A percentile compares a stretch with the other conserved stretches of the same genome.
phyloP scores from a whole-genome alignment of 2,888 invertebrate species.

The Drosophila merina region DNA sequence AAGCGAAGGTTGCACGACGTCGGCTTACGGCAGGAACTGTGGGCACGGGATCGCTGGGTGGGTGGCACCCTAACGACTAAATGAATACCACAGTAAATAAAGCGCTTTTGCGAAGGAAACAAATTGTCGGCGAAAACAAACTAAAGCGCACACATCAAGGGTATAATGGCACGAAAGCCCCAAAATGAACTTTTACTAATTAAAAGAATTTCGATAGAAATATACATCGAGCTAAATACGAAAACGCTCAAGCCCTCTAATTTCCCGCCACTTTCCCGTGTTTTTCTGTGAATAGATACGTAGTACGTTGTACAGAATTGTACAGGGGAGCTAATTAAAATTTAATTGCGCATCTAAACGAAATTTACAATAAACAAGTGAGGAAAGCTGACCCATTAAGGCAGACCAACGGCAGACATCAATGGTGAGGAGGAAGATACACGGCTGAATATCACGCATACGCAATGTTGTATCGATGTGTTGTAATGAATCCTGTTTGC shows the following conservation, averaged over 20 bases:
- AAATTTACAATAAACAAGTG: constrained; percentile 70
- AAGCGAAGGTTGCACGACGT: not conserved
- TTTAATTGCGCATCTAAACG: constrained; percentile 74
- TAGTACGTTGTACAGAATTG: constrained; percentile 12
- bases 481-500: constrained; percentile 19
- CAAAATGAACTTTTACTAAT: constrained; percentile 48
- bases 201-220: constrained; percentile 46
- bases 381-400: constrained; percentile 21
- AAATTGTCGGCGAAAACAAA: constrained; percentile 20
- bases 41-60: not conserved
- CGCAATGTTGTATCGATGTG: constrained; percentile 10
- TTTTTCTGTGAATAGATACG: constrained; percentile 20
- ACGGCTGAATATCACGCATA: constrained; percentile 40
- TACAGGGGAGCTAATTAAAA: constrained; percentile 75
- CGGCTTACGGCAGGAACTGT: not conserved
- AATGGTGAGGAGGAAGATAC: constrained; percentile 17
- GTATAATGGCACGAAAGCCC: constrained; percentile 41
- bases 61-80: not conserved
- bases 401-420: constrained; percentile 17
- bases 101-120: constrained; percentile 19
- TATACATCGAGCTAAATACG: constrained; percentile 30
- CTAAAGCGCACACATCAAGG: constrained; percentile 48
- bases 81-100: constrained; percentile 40
- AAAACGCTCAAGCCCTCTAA: not conserved
- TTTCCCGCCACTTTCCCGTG: constrained; percentile 8